Evolutionary conservation across 2,888 invertebrate species (phyloP).

Genomic region (Disparrhopalites patrizii): DNA sequence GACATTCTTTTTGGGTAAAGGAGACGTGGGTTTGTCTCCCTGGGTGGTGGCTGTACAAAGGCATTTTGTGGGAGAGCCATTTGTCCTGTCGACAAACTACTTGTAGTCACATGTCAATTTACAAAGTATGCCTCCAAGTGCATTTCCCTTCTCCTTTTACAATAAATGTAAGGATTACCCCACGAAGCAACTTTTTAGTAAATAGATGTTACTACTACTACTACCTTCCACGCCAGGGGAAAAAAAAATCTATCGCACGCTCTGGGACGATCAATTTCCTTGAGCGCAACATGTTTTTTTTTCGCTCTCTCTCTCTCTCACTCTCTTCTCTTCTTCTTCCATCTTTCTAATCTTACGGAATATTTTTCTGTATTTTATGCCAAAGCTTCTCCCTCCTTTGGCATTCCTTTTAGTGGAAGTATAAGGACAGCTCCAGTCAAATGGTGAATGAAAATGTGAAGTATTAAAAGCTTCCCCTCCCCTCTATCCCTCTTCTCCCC

Average conservation of each 20-base stretch:
- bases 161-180: constrained; percentile 15
- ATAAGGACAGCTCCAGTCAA: no score
- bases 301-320: constrained; percentile 3
- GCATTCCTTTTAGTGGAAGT: no score
- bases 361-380: not conserved
- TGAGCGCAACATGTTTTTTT: not conserved
- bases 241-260: constrained; percentile 12
- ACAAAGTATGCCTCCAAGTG: constrained; percentile 13
- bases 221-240: no score
- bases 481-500: no score
- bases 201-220: no score
- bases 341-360: not conserved
- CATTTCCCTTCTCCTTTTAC: constrained; percentile 9
- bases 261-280: constrained; percentile 15
- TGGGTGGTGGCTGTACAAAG: no score
- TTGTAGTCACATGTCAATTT: constrained; percentile 15
- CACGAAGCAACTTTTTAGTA: constrained; percentile 1
- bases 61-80: not conserved
- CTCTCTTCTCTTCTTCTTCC: not conserved
- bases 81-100: constrained; percentile 9
- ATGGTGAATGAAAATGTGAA: no score
- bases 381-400: not conserved
- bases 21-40: no score
- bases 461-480: no score
- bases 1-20: no score